A percentile compares a stretch with the other conserved stretches of the same genome.
phyloP scores from a whole-genome alignment of 2,113 vertebrate species.

The Tonatia bakeri region DNA sequence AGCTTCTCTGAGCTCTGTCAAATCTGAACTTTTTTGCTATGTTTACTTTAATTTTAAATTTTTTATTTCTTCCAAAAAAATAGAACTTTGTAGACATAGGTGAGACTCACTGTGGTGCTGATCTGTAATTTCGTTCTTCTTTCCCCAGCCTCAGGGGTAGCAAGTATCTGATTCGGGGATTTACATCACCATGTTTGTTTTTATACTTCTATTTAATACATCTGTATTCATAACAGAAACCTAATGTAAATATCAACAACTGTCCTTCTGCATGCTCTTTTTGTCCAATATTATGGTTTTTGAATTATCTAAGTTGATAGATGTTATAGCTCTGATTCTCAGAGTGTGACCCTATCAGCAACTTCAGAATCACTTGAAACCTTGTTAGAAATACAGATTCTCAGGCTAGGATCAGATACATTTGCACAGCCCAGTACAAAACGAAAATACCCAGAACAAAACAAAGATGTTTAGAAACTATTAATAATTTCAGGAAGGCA shows the following conservation, averaged over 20 bases:
- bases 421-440: background rate
- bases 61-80: background rate
- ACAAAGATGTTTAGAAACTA: background rate
- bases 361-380: background rate
- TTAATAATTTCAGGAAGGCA: background rate
- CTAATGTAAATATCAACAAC: background rate
- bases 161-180: background rate
- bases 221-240: background rate
- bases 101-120: background rate
- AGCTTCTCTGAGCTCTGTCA: background rate
- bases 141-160: background rate
- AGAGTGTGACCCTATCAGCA: background rate
- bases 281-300: background rate
- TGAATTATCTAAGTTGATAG: background rate
- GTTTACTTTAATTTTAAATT: background rate
- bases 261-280: background rate
- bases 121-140: background rate
- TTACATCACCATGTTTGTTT: background rate
- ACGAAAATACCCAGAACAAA: background rate
- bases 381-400: background rate
- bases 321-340: background rate
- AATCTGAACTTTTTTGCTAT: background rate
- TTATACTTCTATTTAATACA: background rate
- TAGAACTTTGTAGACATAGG: background rate
- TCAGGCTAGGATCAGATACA: background rate